These are phyloP conservation scores for Zaprionus africanus DNA, from an alignment of 1,140 invertebrate species.

Conservation along the genomic window DNA sequence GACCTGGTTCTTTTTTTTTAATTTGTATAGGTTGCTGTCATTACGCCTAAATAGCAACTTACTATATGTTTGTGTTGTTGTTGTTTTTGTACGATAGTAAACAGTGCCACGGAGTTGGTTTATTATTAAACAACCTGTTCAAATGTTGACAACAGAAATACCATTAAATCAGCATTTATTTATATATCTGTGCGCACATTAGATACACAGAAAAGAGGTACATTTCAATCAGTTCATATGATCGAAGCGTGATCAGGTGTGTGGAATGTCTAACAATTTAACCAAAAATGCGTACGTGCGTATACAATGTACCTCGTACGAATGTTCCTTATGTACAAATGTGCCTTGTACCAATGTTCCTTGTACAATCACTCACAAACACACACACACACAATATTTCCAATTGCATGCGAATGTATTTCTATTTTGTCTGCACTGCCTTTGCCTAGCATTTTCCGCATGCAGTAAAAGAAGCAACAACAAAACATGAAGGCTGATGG, in stretches of 20 bases:
- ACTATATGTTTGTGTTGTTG: slow-evolving; percentile 32
- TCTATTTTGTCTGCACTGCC: slow-evolving; percentile 12
- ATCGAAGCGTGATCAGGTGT: neutral
- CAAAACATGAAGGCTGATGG: slow-evolving; percentile 35
- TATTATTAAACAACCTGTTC: slow-evolving; percentile 68
- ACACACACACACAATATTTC: neutral
- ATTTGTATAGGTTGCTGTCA: slow-evolving; percentile 52
- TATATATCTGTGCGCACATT: neutral
- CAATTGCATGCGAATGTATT: slow-evolving; percentile 3
- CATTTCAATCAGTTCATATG: neutral
- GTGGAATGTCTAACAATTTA: neutral
- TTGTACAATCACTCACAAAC: neutral
- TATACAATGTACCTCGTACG: neutral
- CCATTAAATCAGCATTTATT: slow-evolving; percentile 8
- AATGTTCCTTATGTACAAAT: neutral
- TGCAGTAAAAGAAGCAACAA: slow-evolving; percentile 15
- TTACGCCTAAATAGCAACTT: slow-evolving; percentile 32
- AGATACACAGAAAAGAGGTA: neutral
- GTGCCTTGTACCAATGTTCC: neutral
- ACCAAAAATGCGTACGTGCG: neutral
- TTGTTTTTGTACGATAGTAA: slow-evolving; percentile 21
- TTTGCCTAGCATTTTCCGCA: slow-evolving; percentile 35
- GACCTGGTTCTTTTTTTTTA: slow-evolving; percentile 33
- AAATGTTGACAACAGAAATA: slow-evolving; percentile 40
- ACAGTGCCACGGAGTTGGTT: slow-evolving; percentile 61